A percentile compares a stretch with the other conserved stretches of the same genome.
Conservation (phyloP, 2,113 vertebrate species). For the Apus apus region DNA sequence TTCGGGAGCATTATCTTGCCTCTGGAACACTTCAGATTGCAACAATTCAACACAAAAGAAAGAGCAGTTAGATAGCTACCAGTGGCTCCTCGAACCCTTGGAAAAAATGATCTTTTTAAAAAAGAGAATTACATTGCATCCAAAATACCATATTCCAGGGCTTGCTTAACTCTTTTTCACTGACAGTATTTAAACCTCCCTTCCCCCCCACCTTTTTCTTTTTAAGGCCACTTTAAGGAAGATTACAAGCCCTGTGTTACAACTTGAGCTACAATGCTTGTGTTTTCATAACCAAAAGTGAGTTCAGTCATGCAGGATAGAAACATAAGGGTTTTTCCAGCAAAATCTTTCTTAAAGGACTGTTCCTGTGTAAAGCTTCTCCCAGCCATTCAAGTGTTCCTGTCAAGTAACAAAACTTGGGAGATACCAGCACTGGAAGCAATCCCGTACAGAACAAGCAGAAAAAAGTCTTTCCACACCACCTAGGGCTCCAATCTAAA, state of each 20-base stretch:
- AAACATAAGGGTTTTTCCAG: background rate
- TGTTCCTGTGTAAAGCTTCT: background rate
- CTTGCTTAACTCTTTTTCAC: background rate
- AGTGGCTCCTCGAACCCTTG: background rate
- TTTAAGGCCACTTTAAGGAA: background rate
- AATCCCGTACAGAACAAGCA: background rate
- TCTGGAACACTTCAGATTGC: slow-evolving; percentile 9
- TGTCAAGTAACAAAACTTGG: background rate
- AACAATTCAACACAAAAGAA: background rate
- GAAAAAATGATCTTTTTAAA: background rate
- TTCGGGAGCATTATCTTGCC: background rate
- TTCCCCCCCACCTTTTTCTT: background rate
- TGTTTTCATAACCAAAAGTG: background rate
- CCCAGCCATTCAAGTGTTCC: background rate
- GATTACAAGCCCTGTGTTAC: background rate
- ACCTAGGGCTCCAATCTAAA: background rate
- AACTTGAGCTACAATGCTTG: background rate
- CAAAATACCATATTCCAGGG: background rate
- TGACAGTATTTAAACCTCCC: background rate
- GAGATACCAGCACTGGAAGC: background rate
- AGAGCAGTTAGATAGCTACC: background rate
- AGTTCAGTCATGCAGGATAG: background rate
- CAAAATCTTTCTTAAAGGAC: background rate
- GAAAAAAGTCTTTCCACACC: background rate
- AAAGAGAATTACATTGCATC: background rate